These are phyloP conservation scores for Vicugna pacos DNA, from an alignment of 2,113 vertebrate species.

Conservation along the genomic window DNA sequence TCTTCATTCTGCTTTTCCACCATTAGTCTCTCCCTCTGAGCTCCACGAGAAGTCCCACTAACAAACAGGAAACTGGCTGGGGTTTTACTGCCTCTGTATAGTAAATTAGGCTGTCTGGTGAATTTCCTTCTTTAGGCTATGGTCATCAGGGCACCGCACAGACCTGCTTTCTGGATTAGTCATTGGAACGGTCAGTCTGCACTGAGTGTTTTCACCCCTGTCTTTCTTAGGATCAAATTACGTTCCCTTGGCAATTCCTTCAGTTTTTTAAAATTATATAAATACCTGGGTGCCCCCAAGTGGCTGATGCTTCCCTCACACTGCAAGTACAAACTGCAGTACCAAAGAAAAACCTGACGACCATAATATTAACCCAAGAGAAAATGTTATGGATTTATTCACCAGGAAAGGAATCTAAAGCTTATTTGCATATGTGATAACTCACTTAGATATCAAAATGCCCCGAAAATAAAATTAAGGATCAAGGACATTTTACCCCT, in stretches of 20 bases:
- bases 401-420: not conserved
- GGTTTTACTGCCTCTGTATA: not conserved
- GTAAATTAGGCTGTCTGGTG: not conserved
- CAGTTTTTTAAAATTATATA: not conserved
- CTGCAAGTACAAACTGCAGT: not conserved
- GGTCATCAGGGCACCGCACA: not conserved
- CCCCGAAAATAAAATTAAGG: conserved; percentile 26
- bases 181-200: not conserved
- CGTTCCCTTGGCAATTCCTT: not conserved
- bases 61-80: not conserved
- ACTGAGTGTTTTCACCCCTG: not conserved
- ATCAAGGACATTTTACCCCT: not conserved
- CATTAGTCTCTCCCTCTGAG: not conserved
- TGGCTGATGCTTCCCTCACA: conserved; percentile 1
- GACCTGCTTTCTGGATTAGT: not conserved
- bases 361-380: not conserved
- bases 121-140: not conserved
- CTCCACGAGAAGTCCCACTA: not conserved
- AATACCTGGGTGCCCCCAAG: conserved; percentile 50
- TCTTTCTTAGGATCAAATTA: conserved; percentile 25
- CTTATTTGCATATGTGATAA: not conserved
- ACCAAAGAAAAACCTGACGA: not conserved
- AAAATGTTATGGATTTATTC: not conserved
- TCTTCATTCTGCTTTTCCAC: not conserved
- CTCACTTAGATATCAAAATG: not conserved